A percentile compares a stretch with the other conserved stretches of the same genome.
phyloP scores from a whole-genome alignment of 2,888 invertebrate genomes.

The Habrosyne pyritoides region DNA sequence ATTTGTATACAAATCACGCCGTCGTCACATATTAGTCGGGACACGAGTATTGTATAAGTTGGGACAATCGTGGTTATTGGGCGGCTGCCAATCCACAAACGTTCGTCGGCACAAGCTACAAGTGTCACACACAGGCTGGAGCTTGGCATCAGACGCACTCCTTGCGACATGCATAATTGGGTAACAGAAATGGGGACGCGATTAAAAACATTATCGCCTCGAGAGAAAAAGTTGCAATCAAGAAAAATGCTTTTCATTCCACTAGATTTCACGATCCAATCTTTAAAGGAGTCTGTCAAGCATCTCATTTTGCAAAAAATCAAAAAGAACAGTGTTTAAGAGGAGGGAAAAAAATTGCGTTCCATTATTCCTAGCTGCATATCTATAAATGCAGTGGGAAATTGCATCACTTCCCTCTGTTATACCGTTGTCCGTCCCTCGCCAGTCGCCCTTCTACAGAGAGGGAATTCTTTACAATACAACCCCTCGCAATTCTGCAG shows the following conservation, averaged over 20 bases:
- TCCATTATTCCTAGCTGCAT: slow-evolving; percentile 45
- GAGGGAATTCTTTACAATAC: slow-evolving; percentile 60
- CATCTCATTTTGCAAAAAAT: slow-evolving; percentile 27
- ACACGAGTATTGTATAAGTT: slow-evolving; percentile 38
- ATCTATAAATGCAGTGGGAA: slow-evolving; percentile 59
- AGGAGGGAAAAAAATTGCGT: slow-evolving; percentile 43
- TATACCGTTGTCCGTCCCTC: slow-evolving; percentile 38
- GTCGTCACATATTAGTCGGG: slow-evolving; percentile 25
- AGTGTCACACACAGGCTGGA: slow-evolving; percentile 61
- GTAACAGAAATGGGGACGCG: slow-evolving; percentile 58
- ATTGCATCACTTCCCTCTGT: slow-evolving; percentile 55
- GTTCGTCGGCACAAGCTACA: slow-evolving; percentile 62
- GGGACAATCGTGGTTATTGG: slow-evolving; percentile 53
- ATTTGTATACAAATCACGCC: slow-evolving; percentile 40
- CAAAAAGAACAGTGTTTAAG: slow-evolving; percentile 37
- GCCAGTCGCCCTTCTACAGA: slow-evolving; percentile 28
- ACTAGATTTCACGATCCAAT: slow-evolving; percentile 4
- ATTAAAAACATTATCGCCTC: slow-evolving; percentile 19
- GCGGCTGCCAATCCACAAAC: slow-evolving; percentile 58
- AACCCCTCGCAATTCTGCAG: slow-evolving; percentile 48
- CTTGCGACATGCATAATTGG: slow-evolving; percentile 67
- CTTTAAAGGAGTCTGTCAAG: slow-evolving; percentile 2
- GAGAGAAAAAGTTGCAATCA: background rate
- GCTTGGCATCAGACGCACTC: slow-evolving; percentile 51
- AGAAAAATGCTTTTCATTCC: background rate